Evolutionary conservation across 2,797 vertebrate genomes (phyloP).

Genomic region (Ataeniobius toweri): DNA sequence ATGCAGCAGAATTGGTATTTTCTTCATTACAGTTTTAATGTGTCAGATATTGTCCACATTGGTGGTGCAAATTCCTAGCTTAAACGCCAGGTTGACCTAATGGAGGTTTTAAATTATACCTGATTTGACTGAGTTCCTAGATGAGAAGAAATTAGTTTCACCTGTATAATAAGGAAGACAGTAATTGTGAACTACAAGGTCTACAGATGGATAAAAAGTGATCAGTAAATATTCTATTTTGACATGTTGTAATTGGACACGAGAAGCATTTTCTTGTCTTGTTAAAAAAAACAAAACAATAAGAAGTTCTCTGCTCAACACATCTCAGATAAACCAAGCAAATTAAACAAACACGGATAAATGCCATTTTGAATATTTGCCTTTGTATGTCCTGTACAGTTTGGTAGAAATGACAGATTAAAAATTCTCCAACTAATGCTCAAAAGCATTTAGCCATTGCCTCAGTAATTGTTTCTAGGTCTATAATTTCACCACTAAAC

Average conservation of each 20-base stretch:
- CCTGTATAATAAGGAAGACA: background rate
- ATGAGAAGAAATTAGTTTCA: background rate
- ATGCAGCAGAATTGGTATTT: background rate
- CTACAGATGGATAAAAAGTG: background rate
- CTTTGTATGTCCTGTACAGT: conserved; percentile 26
- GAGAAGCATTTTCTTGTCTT: conserved; percentile 1
- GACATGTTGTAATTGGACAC: background rate
- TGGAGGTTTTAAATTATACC: background rate
- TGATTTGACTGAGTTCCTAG: conserved; percentile 1
- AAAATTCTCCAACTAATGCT: conserved; percentile 14
- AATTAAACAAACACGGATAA: conserved; percentile 14
- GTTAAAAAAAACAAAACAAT: conserved; percentile 11
- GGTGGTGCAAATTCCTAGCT: background rate
- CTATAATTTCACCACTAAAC: conserved; percentile 52
- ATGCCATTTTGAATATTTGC: conserved; percentile 23
- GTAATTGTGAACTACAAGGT: background rate
- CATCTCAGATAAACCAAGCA: conserved; percentile 1
- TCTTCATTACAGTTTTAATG: background rate
- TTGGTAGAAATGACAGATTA: conserved; percentile 15
- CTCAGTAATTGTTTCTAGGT: conserved; percentile 43
- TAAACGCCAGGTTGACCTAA: background rate
- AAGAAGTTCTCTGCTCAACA: conserved; percentile 10
- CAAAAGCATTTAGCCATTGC: conserved; percentile 31
- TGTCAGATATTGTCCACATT: background rate
- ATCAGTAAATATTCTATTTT: conserved; percentile 10